A percentile compares a stretch with the other conserved stretches of the same genome.
These are phyloP conservation scores for Ictalurus furcatus DNA, from an alignment of 2,113 vertebrate species.

Conservation along the genomic window DNA sequence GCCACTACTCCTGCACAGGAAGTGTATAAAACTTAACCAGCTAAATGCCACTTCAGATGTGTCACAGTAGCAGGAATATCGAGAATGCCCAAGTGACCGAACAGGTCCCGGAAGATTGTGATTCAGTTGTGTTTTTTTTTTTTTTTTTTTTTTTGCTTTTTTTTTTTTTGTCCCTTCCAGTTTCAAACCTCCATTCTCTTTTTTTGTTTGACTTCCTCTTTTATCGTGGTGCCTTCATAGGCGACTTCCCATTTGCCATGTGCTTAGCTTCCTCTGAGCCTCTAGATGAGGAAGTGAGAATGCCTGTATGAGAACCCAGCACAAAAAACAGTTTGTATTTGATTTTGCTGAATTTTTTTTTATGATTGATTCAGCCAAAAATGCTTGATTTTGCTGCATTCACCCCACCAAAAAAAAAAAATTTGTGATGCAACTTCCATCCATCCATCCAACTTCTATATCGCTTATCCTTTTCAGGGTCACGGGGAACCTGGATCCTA, in stretches of 20 bases:
- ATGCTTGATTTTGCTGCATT: too few relatives aligned
- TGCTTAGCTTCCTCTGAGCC: too few relatives aligned
- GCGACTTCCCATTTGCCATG: background rate
- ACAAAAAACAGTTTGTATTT: background rate
- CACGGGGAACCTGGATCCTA: too few relatives aligned
- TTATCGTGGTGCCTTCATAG: background rate
- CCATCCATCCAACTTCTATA: too few relatives aligned
- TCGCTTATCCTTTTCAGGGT: too few relatives aligned
- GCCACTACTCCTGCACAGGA: slow-evolving; percentile 21
- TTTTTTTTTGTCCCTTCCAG: slow-evolving; percentile 15
- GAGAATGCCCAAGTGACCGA: background rate
- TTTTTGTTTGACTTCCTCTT: slow-evolving; percentile 16
- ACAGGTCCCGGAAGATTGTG: slow-evolving; percentile 17
- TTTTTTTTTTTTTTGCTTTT: background rate
- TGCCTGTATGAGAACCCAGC: background rate
- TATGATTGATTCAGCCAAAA: too few relatives aligned
- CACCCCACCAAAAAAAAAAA: too few relatives aligned
- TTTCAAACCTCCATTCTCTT: slow-evolving; percentile 13
- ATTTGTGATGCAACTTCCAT: too few relatives aligned
- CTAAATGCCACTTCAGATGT: slow-evolving; percentile 14
- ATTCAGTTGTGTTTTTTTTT: background rate
- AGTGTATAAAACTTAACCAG: slow-evolving; percentile 31
- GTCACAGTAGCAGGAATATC: slow-evolving; percentile 5
- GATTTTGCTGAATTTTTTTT: too few relatives aligned
- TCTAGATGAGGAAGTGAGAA: slow-evolving; percentile 2